Evolutionary conservation across 2,113 vertebrate species (phyloP).

Genomic region (Hippocampus mohnikei): DNA sequence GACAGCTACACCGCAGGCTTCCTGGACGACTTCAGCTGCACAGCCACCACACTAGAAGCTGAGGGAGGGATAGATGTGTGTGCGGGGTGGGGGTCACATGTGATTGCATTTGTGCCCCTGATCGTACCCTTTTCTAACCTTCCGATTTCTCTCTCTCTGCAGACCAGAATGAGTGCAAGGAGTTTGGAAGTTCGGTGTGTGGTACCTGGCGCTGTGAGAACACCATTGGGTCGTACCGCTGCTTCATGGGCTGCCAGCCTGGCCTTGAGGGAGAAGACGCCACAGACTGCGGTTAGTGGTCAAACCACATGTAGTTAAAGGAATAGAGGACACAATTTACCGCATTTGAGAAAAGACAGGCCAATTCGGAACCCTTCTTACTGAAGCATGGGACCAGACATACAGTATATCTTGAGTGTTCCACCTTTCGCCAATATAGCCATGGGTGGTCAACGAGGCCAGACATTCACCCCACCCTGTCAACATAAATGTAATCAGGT

Average conservation of each 20-base stretch:
- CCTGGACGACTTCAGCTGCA: conserved; percentile 43
- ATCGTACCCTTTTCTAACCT: conserved; percentile 38
- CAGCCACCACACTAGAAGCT: conserved; percentile 37
- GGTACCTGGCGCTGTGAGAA: conserved; percentile 74
- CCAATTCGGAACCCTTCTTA: conserved; percentile 8
- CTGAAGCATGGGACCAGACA: background rate
- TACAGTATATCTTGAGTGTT: background rate
- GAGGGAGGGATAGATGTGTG: conserved; percentile 28
- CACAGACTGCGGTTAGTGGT: conserved; percentile 67
- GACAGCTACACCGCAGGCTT: conserved; percentile 60
- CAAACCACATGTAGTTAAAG: conserved; percentile 14
- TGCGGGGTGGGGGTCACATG: conserved; percentile 39
- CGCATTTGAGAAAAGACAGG: conserved; percentile 9
- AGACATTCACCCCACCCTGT: no score
- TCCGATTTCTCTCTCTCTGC: conserved; percentile 29
- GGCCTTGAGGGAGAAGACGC: conserved; percentile 49
- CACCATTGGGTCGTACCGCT: conserved; percentile 74
- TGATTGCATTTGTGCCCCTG: conserved; percentile 39
- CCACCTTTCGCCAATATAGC: background rate
- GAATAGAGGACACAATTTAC: conserved; percentile 13
- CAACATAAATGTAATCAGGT: no score
- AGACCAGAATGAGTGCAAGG: conserved; percentile 75
- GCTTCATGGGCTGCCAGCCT: conserved; percentile 67
- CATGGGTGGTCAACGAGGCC: no score
- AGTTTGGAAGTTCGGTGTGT: conserved; percentile 67